These are phyloP conservation scores for Drosophila repleta DNA, from an alignment of 1,140 invertebrate species.

Conservation along the genomic window DNA sequence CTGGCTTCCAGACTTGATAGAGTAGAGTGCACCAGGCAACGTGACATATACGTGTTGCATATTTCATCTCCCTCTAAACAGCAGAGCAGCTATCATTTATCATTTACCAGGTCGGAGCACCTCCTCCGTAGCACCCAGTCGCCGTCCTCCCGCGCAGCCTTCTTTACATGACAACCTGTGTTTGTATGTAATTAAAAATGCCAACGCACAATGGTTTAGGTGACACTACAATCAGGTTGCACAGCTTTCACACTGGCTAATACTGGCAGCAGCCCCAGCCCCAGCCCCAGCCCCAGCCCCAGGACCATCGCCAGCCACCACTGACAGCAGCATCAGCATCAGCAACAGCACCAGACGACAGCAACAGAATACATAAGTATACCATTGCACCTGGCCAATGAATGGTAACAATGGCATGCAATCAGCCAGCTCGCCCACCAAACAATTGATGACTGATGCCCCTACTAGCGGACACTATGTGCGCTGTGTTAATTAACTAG, in stretches of 20 bases:
- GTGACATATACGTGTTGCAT: slow-evolving; percentile 47
- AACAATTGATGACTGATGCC: slow-evolving; percentile 31
- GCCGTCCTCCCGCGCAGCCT: not conserved
- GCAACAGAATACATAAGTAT: not conserved
- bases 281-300: not conserved
- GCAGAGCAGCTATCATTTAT: slow-evolving; percentile 64
- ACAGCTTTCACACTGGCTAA: slow-evolving; percentile 21
- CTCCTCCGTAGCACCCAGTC: not conserved
- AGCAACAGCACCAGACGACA: not conserved
- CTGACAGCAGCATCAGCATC: slow-evolving; percentile 1
- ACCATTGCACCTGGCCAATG: slow-evolving; percentile 5
- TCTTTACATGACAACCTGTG: slow-evolving; percentile 27
- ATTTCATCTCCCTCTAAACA: slow-evolving; percentile 27
- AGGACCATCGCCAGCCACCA: too few relatives aligned
- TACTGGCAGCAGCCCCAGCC: not conserved
- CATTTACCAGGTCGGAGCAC: slow-evolving; percentile 54
- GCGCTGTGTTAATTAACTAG: slow-evolving; percentile 41
- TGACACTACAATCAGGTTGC: slow-evolving; percentile 70
- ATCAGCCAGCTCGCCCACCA: not conserved
- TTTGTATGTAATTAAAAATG: slow-evolving; percentile 76
- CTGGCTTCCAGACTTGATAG: slow-evolving; percentile 22
- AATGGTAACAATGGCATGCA: slow-evolving; percentile 4
- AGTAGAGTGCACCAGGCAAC: slow-evolving; percentile 31
- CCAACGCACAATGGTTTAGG: slow-evolving; percentile 71
- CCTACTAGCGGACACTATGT: slow-evolving; percentile 5